Conservation (phyloP, 2,888 invertebrate species). For the Bedellia somnulentella region DNA sequence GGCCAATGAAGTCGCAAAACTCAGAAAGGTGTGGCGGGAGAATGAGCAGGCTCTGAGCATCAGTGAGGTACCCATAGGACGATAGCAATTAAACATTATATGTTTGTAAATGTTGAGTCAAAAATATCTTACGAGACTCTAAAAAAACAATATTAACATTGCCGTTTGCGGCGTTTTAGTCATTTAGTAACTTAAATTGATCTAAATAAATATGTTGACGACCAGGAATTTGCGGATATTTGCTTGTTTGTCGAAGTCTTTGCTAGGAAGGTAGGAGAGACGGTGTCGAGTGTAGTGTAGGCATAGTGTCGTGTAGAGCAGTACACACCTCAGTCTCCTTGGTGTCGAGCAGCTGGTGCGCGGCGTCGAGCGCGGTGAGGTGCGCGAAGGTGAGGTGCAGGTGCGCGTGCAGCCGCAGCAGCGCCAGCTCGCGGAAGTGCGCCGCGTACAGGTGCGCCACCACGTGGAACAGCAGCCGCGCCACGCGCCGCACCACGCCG, state of each 20-base stretch:
- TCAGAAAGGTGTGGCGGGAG: too few species aligned
- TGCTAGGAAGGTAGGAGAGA: conserved; percentile 55
- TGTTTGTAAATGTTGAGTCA: too few species aligned
- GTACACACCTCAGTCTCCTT: conserved; percentile 88
- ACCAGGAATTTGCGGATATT: conserved; percentile 25
- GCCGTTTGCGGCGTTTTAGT: neutral
- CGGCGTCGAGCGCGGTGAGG: conserved; percentile 81
- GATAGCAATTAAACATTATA: too few species aligned
- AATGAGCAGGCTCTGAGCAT: too few species aligned
- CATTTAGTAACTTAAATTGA: conserved; percentile 5
- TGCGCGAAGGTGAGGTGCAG: conserved; percentile 97
- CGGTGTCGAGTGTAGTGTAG: conserved; percentile 40
- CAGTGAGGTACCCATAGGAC: too few species aligned
- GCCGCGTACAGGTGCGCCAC: conserved; percentile 97
- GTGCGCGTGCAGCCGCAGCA: conserved; percentile 93
- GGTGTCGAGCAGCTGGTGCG: conserved; percentile 90
- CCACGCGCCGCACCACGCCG: conserved; percentile 92
- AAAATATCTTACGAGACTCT: too few species aligned
- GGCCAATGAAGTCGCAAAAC: too few species aligned
- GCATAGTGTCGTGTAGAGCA: conserved; percentile 83
- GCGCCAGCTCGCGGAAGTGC: conserved; percentile 94
- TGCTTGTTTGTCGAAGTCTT: conserved; percentile 44
- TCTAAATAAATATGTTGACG: conserved; percentile 20
- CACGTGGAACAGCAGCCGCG: conserved; percentile 95
- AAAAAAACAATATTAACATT: too few species aligned